These are phyloP conservation scores for Malacoraja senta DNA, from an alignment of 2,797 vertebrate genomes.

Conservation along the genomic window DNA sequence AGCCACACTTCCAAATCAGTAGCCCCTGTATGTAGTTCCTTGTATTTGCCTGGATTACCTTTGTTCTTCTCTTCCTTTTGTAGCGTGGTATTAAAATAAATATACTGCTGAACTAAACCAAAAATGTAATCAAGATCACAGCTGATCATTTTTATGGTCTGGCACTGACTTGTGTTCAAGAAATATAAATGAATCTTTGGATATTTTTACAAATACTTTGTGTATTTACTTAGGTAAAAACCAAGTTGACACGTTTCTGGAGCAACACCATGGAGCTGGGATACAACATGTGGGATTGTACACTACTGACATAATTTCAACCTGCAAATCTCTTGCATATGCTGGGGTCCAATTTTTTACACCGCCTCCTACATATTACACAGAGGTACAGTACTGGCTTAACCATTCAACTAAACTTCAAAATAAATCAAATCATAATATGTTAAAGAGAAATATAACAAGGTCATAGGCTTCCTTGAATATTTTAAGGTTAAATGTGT, in stretches of 20 bases:
- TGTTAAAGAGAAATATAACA: not conserved
- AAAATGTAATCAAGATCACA: not conserved
- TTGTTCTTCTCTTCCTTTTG: not conserved
- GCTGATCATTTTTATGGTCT: not conserved
- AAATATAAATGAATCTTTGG: not conserved
- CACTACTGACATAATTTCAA: conserved; percentile 67
- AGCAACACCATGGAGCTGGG: conserved; percentile 69
- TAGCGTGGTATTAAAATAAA: not conserved
- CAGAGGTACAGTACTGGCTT: conserved; percentile 49
- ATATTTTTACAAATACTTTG: not conserved
- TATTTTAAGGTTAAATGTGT: not conserved
- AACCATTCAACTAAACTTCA: not conserved
- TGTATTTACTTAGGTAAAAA: conserved; percentile 54
- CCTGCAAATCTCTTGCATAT: conserved; percentile 56
- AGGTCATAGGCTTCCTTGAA: not conserved
- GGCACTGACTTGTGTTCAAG: not conserved
- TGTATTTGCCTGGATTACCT: not conserved
- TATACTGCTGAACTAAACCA: not conserved
- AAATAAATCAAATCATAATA: not conserved
- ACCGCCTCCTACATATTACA: conserved; percentile 77
- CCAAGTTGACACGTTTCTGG: conserved; percentile 79
- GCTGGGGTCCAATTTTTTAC: conserved; percentile 67
- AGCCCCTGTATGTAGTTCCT: not conserved
- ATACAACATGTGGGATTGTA: conserved; percentile 82
- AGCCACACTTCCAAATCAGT: not conserved